phyloP scores from a whole-genome alignment of 2,113 vertebrate genomes.

The Corythoichthys intestinalis region DNA sequence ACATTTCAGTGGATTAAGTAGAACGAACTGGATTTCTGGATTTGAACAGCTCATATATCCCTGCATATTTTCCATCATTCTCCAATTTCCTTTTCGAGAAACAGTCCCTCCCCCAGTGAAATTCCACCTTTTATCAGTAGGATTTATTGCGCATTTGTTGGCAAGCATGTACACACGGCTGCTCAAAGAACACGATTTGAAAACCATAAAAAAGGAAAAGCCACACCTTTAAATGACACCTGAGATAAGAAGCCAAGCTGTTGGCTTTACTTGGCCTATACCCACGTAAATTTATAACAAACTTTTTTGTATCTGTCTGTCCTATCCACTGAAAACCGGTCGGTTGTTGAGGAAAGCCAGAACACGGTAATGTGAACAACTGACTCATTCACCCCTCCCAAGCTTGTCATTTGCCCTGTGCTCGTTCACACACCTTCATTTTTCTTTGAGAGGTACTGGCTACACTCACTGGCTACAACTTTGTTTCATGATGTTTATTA shows the following conservation, averaged over 20 bases:
- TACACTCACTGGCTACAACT: background rate
- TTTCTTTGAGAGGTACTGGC: background rate
- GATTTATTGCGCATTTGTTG: constrained; percentile 49
- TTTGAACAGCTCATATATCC: background rate
- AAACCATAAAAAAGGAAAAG: constrained; percentile 26
- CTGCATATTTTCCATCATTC: background rate
- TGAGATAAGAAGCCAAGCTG: background rate
- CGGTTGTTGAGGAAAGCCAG: constrained; percentile 14
- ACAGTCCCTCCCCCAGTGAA: constrained; percentile 18
- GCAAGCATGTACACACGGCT: constrained; percentile 29
- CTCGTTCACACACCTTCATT: constrained; percentile 24
- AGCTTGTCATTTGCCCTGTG: constrained; percentile 11
- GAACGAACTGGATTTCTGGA: background rate
- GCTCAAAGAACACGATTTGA: constrained; percentile 47
- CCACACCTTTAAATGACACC: constrained; percentile 46
- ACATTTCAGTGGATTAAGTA: background rate
- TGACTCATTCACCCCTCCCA: constrained; percentile 60
- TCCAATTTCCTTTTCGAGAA: constrained; percentile 3
- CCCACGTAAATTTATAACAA: background rate
- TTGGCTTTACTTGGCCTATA: background rate
- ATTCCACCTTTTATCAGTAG: constrained; percentile 54
- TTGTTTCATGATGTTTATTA: background rate
- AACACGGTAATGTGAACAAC: constrained; percentile 10
- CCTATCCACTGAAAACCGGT: background rate
- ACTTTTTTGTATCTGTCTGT: background rate